phyloP scores from a whole-genome alignment of 2,113 vertebrate species.

The Candoia aspera region DNA sequence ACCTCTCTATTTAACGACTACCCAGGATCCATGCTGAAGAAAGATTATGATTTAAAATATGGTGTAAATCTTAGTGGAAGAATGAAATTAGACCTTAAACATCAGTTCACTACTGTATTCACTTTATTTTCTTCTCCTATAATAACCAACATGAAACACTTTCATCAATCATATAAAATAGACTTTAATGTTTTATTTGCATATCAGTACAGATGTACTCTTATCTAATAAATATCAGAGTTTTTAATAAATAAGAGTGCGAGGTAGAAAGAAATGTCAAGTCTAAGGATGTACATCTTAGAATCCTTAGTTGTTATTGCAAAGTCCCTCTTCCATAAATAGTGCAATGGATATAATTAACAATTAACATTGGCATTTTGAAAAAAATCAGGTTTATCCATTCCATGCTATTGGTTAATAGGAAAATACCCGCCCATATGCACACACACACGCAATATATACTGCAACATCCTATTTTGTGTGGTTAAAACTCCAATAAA shows the following conservation, averaged over 20 bases:
- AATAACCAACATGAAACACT: background rate
- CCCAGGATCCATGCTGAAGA: background rate
- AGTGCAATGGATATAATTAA: background rate
- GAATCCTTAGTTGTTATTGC: slow-evolving; percentile 10
- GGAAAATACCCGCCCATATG: background rate
- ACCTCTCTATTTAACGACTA: background rate
- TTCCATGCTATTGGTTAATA: background rate
- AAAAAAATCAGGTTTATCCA: background rate
- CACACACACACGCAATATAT: background rate
- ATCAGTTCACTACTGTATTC: background rate
- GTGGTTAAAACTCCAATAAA: background rate
- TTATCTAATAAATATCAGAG: slow-evolving; percentile 15
- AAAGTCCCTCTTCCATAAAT: background rate
- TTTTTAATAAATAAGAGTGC: slow-evolving; percentile 2
- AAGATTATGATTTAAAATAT: background rate
- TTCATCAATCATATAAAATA: slow-evolving; percentile 16
- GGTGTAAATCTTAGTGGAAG: background rate
- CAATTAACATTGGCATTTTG: background rate
- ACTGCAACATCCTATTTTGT: background rate
- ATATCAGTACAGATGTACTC: background rate
- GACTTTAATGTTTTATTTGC: slow-evolving; percentile 1
- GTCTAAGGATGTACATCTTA: background rate
- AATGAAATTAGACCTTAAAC: background rate
- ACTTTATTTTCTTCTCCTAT: background rate
- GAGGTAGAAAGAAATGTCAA: slow-evolving; percentile 20